Base-by-base conservation (phyloP, 2,113 vertebrate species). In the Tichodroma muraria region DNA sequence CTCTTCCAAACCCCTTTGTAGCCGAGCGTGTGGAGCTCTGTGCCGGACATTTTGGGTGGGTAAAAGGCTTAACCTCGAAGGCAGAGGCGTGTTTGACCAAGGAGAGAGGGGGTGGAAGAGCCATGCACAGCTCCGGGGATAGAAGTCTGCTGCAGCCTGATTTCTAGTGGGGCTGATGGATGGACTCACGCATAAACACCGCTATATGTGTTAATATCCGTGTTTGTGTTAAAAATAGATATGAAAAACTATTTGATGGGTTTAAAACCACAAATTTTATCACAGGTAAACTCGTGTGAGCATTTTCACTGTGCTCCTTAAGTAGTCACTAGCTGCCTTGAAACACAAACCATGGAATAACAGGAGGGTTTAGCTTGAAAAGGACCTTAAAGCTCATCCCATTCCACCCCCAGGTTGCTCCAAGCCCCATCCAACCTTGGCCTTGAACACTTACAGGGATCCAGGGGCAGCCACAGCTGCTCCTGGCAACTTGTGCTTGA, bases 11-110 rank as follows among this genome's bases (percentile, higher is more conserved):
- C 8, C 44, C 10, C 0, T 77, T 17, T 8, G 77, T 52, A 15
- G 2, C 5, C 20, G 8, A 14, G 38, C 10, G 0, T 1, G 30
- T 38, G 76, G 25, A 35, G 13, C 21, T 6, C 49, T 2, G 73
- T 10, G 24, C 31, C 4, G 0, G 56, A 3, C 1, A 18, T 60
- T 68, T 53, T 11, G 27, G 19, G 12, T 3, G 24, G 60, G 15
- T 18, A 4, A 37, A 80, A 37, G 6, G 25, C n/a, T 65, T 14
- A 12, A 37, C 6, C 20, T n/a, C 37, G 4, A 42, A 37, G 49
- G 78, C 11, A 25, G 22, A 25, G 11, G 33, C 2, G 57, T 20
- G 24, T 47, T 12, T 80, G 31, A 1, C 27, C 33, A 3, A 19
- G 24, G 50, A 14, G 17, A 23, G 65, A 27, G 42, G 19, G 30